Base-by-base conservation (phyloP, 2,888 invertebrate species). In the Callyntrura guangdongensis region DNA sequence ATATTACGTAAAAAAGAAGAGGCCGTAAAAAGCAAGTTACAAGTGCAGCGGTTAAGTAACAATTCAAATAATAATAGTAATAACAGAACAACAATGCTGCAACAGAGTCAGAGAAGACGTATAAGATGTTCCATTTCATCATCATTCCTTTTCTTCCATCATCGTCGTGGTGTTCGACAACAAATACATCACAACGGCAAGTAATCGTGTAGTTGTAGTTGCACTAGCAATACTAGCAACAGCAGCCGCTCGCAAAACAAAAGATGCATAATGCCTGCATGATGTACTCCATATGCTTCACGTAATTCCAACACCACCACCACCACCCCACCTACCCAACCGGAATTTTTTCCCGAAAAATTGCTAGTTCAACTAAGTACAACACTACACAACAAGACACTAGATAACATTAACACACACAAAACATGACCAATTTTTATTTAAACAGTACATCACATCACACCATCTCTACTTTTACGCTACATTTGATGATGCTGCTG, bases 1-100 rank as follows among this genome's bases (percentile, higher is more conserved):
- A n/a, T n/a, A n/a, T 11, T 22, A 36, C 47, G 5, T 59, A 36
- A 45, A 61, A 61, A 61, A 12, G 4, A 83, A 36, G 45, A 27
- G n/a, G 27, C n/a, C 61, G 47, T 83, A 83, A 83, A 67, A 69
- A 84, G 67, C 47, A 5, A 45, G n/a, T 12, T 85, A 74, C 74
- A 86, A 86, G 59, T 86, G 86, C 61, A 74, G 36, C 36, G 77
- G 83, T 83, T 74, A 61, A 77, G 83, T 89, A 83, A 83, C 83
- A 83, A 83, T 83, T 17, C n/a, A 22, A 83, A 59, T 89, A 89
- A 89, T 89, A 61, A 89, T 89, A 83, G 89, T 89, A 89, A 89
- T 89, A 89, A 83, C 59, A 53, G 12, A 20, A 47, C 36, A 61
- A 56, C 82, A 64, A 61, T 82, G 20, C 82, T 20, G 20, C n/a